These are phyloP conservation scores for Sinohyriopsis cumingii DNA, from an alignment of 2,888 invertebrate species.

Conservation along the genomic window DNA sequence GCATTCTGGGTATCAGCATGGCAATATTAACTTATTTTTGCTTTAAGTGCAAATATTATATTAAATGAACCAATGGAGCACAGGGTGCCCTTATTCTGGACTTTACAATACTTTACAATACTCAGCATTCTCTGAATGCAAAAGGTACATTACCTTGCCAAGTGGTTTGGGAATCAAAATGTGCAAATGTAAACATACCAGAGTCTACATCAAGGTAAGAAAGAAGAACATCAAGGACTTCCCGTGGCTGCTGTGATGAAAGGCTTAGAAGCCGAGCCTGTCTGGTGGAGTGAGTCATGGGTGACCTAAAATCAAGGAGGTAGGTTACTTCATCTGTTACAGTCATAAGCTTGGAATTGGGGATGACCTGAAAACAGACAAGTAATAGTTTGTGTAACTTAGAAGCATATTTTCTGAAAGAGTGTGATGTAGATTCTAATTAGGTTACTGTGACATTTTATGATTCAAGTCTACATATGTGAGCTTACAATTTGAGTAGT, in stretches of 20 bases:
- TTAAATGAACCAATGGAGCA: no score
- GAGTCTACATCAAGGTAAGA: slow-evolving; percentile 39
- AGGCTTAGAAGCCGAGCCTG: slow-evolving; percentile 49
- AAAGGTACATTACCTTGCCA: neutral
- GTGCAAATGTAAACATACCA: slow-evolving; percentile 24
- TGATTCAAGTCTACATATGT: no score
- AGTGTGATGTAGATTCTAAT: no score
- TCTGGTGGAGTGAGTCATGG: slow-evolving; percentile 28
- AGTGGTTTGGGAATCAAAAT: neutral
- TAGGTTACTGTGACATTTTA: no score
- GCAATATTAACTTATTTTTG: no score
- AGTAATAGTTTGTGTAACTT: neutral
- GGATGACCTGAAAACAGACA: slow-evolving; percentile 8
- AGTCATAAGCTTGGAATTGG: slow-evolving; percentile 2
- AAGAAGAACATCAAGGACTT: slow-evolving; percentile 42
- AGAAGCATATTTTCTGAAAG: neutral
- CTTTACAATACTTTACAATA: no score
- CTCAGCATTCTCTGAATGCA: no score
- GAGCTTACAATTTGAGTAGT: no score
- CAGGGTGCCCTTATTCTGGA: no score
- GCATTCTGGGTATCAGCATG: no score
- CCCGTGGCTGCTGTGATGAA: slow-evolving; percentile 44
- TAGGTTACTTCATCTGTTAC: slow-evolving; percentile 16
- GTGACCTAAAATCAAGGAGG: slow-evolving; percentile 19
- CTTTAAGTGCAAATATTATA: no score